Evolutionary conservation across 2,113 vertebrate species (phyloP).

Genomic region (Tragelaphus scriptus): DNA sequence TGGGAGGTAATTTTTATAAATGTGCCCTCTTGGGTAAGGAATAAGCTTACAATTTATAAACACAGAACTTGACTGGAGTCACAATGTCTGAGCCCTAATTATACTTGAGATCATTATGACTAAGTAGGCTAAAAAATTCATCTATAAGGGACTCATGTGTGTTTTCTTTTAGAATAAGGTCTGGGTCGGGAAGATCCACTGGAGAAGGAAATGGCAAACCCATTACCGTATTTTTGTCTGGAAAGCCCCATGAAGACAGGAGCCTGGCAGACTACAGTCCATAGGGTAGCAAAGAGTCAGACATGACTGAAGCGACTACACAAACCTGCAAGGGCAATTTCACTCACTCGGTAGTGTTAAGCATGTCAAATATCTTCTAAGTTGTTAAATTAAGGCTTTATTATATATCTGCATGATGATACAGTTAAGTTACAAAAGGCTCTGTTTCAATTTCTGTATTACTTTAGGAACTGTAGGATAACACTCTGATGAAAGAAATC

Average conservation of each 20-base stretch:
- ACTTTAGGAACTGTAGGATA: background rate
- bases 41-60: slow-evolving; percentile 49
- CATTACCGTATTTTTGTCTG: background rate
- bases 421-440: background rate
- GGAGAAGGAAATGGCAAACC: background rate
- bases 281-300: background rate
- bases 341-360: background rate
- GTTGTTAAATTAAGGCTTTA: background rate
- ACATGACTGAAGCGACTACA: background rate
- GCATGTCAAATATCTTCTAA: background rate
- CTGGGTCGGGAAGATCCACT: background rate
- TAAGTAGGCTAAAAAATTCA: slow-evolving; percentile 1
- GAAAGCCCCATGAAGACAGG: background rate
- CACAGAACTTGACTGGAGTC: slow-evolving; percentile 41
- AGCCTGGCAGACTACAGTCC: background rate
- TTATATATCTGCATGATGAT: background rate
- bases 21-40: background rate
- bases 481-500: background rate
- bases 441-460: background rate
- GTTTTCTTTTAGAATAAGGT: background rate
- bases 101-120: background rate
- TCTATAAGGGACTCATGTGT: background rate
- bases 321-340: background rate
- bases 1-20: slow-evolving; percentile 37
- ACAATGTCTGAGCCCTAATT: slow-evolving; percentile 57